phyloP scores from a whole-genome alignment of 2,888 invertebrate species.

The Tenodera sinensis region DNA sequence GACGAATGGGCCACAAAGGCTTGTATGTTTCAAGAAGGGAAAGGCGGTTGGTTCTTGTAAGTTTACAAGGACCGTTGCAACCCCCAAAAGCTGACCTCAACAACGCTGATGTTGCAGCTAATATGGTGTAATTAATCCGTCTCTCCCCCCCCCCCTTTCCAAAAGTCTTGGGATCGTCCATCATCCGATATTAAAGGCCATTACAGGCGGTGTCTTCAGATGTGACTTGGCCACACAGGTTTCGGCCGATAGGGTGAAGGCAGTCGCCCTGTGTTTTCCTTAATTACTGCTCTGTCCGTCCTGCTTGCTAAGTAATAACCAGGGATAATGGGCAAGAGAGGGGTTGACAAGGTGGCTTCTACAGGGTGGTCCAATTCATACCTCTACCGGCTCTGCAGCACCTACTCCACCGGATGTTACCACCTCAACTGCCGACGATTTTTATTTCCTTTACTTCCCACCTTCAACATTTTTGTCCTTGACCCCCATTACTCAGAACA shows the following conservation, averaged over 20 bases:
- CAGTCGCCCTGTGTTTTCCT: neutral
- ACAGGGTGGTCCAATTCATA: neutral
- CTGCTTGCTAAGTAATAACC: neutral
- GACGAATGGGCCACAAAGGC: no score
- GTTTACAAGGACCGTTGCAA: neutral
- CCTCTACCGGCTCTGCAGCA: neutral
- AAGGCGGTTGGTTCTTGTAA: neutral
- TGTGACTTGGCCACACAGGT: neutral
- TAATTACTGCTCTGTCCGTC: neutral
- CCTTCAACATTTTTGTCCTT: no score
- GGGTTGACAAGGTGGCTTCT: neutral
- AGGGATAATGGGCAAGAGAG: neutral
- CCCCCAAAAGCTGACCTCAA: neutral
- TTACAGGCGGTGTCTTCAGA: neutral
- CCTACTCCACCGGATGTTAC: neutral
- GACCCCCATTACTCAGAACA: no score
- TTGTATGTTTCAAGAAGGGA: neutral
- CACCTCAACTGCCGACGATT: neutral
- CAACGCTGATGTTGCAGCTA: neutral
- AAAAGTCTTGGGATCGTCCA: neutral
- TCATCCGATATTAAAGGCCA: conserved; percentile 9
- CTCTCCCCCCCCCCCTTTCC: neutral
- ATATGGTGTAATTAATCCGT: conserved; percentile 5
- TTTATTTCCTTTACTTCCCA: no score
- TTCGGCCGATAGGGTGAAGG: neutral